Percentiles rank a stretch among this genome's conserved stretches.
phyloP scores from a whole-genome alignment of 2,888 invertebrate species.

The Agrochola circellaris region DNA sequence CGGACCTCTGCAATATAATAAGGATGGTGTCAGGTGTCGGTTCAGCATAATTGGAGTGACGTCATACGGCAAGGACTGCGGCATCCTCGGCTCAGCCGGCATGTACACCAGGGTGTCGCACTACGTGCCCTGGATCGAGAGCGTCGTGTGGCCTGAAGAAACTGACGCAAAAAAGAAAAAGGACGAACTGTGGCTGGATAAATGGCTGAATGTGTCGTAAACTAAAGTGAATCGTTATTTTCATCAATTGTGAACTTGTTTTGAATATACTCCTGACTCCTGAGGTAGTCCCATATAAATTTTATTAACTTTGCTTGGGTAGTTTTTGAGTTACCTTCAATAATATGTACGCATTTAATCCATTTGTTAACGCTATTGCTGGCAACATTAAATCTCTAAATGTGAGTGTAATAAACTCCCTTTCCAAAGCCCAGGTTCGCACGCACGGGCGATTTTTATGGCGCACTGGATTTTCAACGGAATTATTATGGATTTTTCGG shows the following conservation, averaged over 20 bases:
- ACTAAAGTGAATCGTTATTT: neutral
- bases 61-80: slow-evolving; percentile 85
- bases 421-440: too few relatives aligned
- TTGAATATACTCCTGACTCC: too few relatives aligned
- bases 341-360: too few relatives aligned
- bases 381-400: neutral
- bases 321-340: too few relatives aligned
- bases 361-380: too few relatives aligned
- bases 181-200: neutral
- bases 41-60: slow-evolving; percentile 88
- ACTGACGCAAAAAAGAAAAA: neutral
- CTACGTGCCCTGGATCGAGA: slow-evolving; percentile 91
- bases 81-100: slow-evolving; percentile 66
- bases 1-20: slow-evolving; percentile 61
- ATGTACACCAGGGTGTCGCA: slow-evolving; percentile 90
- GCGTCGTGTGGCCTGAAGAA: slow-evolving; percentile 88
- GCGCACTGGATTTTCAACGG: too few relatives aligned
- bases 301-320: too few relatives aligned
- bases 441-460: too few relatives aligned
- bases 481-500: too few relatives aligned
- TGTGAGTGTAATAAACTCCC: neutral
- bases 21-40: slow-evolving; percentile 78
- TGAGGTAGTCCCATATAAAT: too few relatives aligned
- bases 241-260: neutral
- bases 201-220: slow-evolving; percentile 2